A percentile compares a stretch with the other conserved stretches of the same genome.
These are phyloP conservation scores for Liasis olivaceus DNA, from an alignment of 2,797 vertebrate genomes.

Conservation along the genomic window DNA sequence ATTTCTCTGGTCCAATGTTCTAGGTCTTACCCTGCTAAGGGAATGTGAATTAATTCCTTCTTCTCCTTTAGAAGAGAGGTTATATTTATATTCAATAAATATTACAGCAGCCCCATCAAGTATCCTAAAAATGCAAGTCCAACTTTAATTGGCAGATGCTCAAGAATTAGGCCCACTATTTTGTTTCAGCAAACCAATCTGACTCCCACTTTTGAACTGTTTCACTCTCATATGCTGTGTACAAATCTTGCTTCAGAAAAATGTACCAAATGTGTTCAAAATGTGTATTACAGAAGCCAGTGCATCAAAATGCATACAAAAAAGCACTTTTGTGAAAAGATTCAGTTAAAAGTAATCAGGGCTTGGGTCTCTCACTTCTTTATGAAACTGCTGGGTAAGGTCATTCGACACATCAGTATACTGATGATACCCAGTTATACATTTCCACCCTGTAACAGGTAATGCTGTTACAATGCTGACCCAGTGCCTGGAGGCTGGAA, in stretches of 20 bases:
- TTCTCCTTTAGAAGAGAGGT: slow-evolving; percentile 1
- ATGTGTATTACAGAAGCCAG: background rate
- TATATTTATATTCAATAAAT: background rate
- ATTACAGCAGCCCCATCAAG: background rate
- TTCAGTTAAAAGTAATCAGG: too few species aligned
- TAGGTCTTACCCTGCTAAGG: background rate
- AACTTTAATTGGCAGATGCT: background rate
- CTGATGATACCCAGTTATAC: background rate
- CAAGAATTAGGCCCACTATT: background rate
- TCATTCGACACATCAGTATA: background rate
- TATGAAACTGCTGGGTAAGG: background rate
- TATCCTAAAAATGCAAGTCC: background rate
- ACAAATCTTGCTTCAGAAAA: background rate
- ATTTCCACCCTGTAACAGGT: too few species aligned
- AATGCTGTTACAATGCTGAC: background rate
- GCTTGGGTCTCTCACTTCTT: background rate
- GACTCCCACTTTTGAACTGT: background rate
- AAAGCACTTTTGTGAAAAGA: background rate
- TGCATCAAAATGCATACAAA: background rate
- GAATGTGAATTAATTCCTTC: background rate
- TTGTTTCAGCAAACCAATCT: background rate
- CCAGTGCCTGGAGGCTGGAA: background rate
- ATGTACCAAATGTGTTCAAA: background rate
- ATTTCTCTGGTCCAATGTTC: background rate
- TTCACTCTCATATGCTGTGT: background rate